phyloP scores from a whole-genome alignment of 1,140 invertebrate species.

The Proctacanthus coquilletti region DNA sequence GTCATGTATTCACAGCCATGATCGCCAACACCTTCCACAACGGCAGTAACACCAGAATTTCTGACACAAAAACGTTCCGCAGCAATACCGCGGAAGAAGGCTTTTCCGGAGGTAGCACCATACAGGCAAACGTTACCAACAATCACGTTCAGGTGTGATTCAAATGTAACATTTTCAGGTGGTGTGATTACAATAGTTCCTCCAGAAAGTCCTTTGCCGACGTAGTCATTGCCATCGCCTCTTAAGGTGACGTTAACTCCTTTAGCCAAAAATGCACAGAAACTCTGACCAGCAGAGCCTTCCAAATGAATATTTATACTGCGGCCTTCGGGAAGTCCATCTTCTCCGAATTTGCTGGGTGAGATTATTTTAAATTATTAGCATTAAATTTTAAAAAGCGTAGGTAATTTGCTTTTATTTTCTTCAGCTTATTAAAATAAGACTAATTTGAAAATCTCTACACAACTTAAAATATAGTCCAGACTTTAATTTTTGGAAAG shows the following conservation, averaged over 20 bases:
- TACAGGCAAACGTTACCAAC: constrained; percentile 98
- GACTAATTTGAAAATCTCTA: too few relatives aligned
- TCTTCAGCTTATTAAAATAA: too few relatives aligned
- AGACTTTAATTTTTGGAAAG: too few relatives aligned
- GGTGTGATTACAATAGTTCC: constrained; percentile 91
- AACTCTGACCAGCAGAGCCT: constrained; percentile 97
- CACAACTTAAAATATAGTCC: too few relatives aligned
- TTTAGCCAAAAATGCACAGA: constrained; percentile 91
- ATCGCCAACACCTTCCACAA: constrained; percentile 89
- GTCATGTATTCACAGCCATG: constrained; percentile 99
- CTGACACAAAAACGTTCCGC: constrained; percentile 96
- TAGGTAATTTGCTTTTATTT: too few relatives aligned
- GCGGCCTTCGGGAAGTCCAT: constrained; percentile 64
- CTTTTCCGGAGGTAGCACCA: constrained; percentile 86
- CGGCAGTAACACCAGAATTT: constrained; percentile 89
- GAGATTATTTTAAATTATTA: too few relatives aligned
- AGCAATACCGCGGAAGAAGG: constrained; percentile 91
- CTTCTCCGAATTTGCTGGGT: constrained; percentile 75
- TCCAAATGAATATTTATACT: constrained; percentile 74
- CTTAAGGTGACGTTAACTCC: constrained; percentile 83
- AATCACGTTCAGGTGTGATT: constrained; percentile 90
- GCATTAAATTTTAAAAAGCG: too few relatives aligned
- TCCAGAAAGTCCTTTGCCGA: constrained; percentile 87
- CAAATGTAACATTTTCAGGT: constrained; percentile 64
- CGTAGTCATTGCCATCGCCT: constrained; percentile 98